These are phyloP conservation scores for Chloroclystis v-ata DNA, from an alignment of 2,888 invertebrate genomes.

Conservation along the genomic window DNA sequence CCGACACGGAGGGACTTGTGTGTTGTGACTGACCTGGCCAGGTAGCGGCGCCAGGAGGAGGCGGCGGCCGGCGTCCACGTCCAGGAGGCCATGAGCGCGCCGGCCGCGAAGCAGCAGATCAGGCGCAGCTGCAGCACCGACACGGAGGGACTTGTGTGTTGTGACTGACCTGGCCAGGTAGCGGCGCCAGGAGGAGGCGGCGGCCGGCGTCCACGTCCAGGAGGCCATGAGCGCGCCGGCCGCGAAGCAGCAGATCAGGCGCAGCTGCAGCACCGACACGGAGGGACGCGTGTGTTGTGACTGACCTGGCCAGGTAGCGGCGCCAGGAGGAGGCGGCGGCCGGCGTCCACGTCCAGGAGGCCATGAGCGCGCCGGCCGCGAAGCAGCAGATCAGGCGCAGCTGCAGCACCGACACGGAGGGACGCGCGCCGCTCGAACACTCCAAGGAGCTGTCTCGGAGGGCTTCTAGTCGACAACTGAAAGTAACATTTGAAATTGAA, in stretches of 20 bases:
- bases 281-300: slow-evolving; percentile 52
- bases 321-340: slow-evolving; percentile 92
- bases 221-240: slow-evolving; percentile 93
- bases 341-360: slow-evolving; percentile 96
- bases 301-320: slow-evolving; percentile 87
- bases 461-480: slow-evolving; percentile 59
- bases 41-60: slow-evolving; percentile 90
- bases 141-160: background rate
- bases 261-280: slow-evolving; percentile 88
- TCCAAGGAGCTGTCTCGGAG: slow-evolving; percentile 40
- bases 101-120: slow-evolving; percentile 89
- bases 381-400: slow-evolving; percentile 90
- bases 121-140: slow-evolving; percentile 72
- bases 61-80: slow-evolving; percentile 93
- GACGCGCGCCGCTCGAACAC: slow-evolving; percentile 84
- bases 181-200: slow-evolving; percentile 90
- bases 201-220: slow-evolving; percentile 95
- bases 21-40: too few relatives aligned
- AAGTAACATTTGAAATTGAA: background rate
- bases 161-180: slow-evolving; percentile 84
- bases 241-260: slow-evolving; percentile 89
- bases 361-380: slow-evolving; percentile 91
- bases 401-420: slow-evolving; percentile 89
- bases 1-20: too few relatives aligned
- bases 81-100: slow-evolving; percentile 95